Evolutionary conservation across 2,113 vertebrate species (phyloP).

Genomic region (Catagonus wagneri): DNA sequence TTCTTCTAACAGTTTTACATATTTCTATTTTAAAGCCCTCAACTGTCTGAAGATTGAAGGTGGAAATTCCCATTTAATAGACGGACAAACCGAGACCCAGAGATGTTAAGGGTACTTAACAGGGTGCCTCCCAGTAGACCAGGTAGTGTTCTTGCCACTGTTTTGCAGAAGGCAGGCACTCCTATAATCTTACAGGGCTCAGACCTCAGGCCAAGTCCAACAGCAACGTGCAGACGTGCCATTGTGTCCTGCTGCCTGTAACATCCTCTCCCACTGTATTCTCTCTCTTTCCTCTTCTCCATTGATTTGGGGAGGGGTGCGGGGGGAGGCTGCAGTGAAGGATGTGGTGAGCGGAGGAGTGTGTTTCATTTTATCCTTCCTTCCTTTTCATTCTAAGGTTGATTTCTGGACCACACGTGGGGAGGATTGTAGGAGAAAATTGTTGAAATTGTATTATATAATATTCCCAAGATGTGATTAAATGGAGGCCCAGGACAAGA

Average conservation of each 20-base stretch:
- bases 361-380: conserved; percentile 1
- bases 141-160: background rate
- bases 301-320: background rate
- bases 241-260: background rate
- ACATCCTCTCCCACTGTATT: background rate
- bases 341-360: background rate
- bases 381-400: background rate
- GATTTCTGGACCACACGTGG: background rate
- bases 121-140: background rate
- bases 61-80: background rate
- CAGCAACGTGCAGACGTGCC: background rate
- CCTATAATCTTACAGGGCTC: background rate
- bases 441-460: background rate
- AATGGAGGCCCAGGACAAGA: background rate
- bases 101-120: background rate
- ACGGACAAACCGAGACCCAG: background rate
- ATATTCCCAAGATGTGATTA: conserved; percentile 23
- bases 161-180: accelerated
- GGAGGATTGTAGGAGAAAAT: background rate
- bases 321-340: background rate
- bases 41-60: background rate
- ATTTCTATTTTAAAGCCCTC: background rate
- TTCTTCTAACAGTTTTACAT: conserved; percentile 1
- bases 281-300: background rate
- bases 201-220: background rate